Evolutionary conservation across 1,140 invertebrate species (phyloP).

Genomic region (Procambarus clarkii): DNA sequence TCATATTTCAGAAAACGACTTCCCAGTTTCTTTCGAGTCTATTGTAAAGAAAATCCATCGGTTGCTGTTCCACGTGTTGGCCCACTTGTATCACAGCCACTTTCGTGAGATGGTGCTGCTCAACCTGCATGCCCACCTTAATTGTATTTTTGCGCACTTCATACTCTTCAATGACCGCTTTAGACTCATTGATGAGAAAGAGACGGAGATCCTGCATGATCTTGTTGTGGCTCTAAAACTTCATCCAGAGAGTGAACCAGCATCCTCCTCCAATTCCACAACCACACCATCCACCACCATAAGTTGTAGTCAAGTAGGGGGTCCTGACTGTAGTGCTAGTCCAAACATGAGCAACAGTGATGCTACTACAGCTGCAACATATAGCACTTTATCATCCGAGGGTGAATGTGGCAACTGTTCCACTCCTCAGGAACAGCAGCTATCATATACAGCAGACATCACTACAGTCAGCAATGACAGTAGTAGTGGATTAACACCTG

Average conservation of each 20-base stretch:
- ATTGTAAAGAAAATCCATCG: conserved; percentile 97
- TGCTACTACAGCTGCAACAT: conserved; percentile 25
- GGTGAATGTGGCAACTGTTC: conserved; percentile 36
- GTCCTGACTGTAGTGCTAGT: conserved; percentile 40
- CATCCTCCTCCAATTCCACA: conserved; percentile 39
- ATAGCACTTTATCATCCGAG: conserved; percentile 25
- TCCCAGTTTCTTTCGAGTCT: conserved; percentile 94
- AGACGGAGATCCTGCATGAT: conserved; percentile 93
- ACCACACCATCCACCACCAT: conserved; percentile 19
- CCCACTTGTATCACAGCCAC: conserved; percentile 98
- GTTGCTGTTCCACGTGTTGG: conserved; percentile 97
- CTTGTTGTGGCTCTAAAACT: conserved; percentile 76
- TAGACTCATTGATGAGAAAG: conserved; percentile 94
- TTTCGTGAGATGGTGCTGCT: conserved; percentile 95
- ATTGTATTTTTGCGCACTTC: conserved; percentile 96
- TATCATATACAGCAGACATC: neutral
- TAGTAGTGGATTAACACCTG: conserved; percentile 43
- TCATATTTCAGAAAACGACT: conserved; percentile 89
- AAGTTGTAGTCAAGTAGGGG: conserved; percentile 26
- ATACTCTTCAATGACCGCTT: conserved; percentile 90
- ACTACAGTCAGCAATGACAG: conserved; percentile 34
- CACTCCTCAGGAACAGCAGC: conserved; percentile 34
- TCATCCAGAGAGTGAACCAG: conserved; percentile 71
- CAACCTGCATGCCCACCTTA: conserved; percentile 87
- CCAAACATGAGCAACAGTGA: conserved; percentile 21